Evolutionary conservation across 2,113 vertebrate species (phyloP), one percentile per base, ranked within the genome.

Genomic region (Melanotaenia duboulayi): DNA sequence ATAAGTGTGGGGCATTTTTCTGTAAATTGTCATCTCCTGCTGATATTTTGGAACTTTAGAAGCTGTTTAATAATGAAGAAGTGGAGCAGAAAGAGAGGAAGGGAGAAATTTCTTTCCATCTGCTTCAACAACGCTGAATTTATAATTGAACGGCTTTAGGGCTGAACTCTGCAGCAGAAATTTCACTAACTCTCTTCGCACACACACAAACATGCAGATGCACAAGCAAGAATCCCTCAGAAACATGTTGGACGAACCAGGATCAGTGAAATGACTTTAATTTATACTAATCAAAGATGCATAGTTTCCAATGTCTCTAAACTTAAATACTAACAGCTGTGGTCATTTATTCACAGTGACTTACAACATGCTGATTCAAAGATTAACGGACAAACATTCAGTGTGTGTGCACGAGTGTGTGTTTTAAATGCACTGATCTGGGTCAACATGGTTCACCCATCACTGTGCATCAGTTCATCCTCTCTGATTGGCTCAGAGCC

Each of bases 81-180:
- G 65, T 87, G 84, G 79, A 89, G 88, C 85, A 85, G 82, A 92
- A 88, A 70, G 32, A 78, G 70, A 71, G 68, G 66, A 74, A 72
- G 48, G 59, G 62, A 50, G 67, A 65, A 71, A 10, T 62, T 19
- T 25, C 13, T 40, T 23, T 59, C 35, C 35, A 19, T 79, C 50
- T 44, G 22, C 24, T 66, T 25, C 58, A 73, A 59, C 78, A 46
- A 73, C 20, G 65, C 23, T 51, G 52, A 46, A 54, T 56, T 60
- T 71, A 63, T 79, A 81, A 83, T 46, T 51, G 66, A 46, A 56
- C 14, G 1, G 22, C 75, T 79, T 35, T 7, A 74, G 61, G 60
- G 67, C 55, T 85, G 66, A 71, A 81, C 74, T 81, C 71, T 80
- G 25, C 51, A 51, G 16, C 1, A 49, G 23, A 7, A 17, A 42